Base-by-base conservation (phyloP, 2,797 vertebrate species). In the Gambusia yucatana region DNA sequence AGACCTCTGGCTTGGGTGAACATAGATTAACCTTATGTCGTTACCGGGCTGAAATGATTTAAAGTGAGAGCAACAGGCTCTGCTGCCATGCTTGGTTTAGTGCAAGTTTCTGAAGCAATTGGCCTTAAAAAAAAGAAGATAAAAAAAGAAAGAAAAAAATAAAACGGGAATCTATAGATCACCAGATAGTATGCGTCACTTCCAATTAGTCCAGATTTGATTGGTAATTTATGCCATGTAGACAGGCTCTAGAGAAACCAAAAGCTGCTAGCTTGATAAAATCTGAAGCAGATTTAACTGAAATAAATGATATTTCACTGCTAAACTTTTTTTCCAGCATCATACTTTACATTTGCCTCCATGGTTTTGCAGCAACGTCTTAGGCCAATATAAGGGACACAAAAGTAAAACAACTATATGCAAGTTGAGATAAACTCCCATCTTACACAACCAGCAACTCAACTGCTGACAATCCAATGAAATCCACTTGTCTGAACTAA, bases 181-280 rank as follows among this genome's bases (percentile, higher is more conserved):
- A 94, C 96, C 95, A 93, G 95, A 96, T 95, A 95, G 90, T 93
- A 89, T 84, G 93, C 95, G 96, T 95, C 96, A 95, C 52, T 86
- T 93, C 89, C 91, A 96, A 96, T 97, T 97, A 97, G 83, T 77
- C 67, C 91, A 90, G 93, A 14, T 75, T 77, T 86, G 82, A 76
- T 50, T 81, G 84, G 88, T 93, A 94, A 97, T 95, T 94, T 93
- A 90, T 92, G 93, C 67, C 55, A 91, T 91, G 84, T 92, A 94
- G 87, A 93, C 75, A 88, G 90, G 85, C 93, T 93, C 83, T 52
- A 57, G 75, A 87, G 80, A 91, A 85, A 75, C 73, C 48, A 83
- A 72, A 89, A 78, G 82, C 88, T 83, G 86, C 91, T 90, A 87
- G 87, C 85, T 82, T 75, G 84, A 89, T 89, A 84, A 81, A 39